A percentile compares a stretch with the other conserved stretches of the same genome.
Conservation (phyloP, 2,113 vertebrate genomes). For the Nyctibius bracteatus region DNA sequence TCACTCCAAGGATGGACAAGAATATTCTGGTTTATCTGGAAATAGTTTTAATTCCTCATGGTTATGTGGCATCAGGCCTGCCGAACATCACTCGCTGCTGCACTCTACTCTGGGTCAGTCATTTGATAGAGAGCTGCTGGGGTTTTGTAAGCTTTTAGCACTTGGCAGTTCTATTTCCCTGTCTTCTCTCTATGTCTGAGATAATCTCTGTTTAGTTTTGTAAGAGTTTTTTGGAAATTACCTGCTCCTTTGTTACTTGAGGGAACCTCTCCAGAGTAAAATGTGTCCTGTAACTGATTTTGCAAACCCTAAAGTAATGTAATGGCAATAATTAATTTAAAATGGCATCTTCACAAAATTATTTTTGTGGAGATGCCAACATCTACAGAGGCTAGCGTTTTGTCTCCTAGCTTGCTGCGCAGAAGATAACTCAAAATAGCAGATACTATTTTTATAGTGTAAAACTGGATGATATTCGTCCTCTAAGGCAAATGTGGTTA, state of each 20-base stretch:
- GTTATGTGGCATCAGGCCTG: neutral
- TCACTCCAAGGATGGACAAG: neutral
- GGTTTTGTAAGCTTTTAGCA: neutral
- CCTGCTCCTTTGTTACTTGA: neutral
- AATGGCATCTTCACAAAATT: too few species aligned
- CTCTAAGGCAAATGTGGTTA: neutral
- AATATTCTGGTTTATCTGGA: neutral
- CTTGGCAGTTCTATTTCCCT: neutral
- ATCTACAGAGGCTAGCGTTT: neutral
- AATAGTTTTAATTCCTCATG: neutral
- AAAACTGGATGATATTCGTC: neutral
- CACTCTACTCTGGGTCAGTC: neutral
- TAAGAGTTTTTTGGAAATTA: neutral
- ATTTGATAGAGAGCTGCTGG: neutral
- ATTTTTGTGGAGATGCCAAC: neutral
- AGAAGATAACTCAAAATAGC: neutral
- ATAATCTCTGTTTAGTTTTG: neutral
- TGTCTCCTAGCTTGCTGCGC: neutral
- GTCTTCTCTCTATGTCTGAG: neutral
- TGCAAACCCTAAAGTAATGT: neutral
- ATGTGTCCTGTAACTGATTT: neutral
- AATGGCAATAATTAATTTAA: neutral
- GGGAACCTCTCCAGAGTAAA: neutral
- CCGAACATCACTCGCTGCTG: accelerated
- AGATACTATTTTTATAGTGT: neutral